phyloP scores from a whole-genome alignment of 2,888 invertebrate genomes.

The Thymelicus acteon region DNA sequence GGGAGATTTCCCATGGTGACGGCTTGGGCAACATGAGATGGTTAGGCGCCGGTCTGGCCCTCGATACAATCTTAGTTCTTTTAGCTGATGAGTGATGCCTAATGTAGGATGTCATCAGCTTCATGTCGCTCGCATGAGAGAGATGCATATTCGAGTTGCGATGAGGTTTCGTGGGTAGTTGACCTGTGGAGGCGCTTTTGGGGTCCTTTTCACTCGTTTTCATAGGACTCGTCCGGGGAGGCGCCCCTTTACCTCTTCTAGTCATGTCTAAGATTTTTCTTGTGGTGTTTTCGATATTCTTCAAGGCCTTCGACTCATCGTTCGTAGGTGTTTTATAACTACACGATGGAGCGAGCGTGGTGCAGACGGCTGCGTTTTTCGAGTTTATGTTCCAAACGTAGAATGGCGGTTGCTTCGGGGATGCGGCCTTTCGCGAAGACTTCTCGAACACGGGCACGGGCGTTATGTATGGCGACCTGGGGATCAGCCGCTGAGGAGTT shows the following conservation, averaged over 20 bases:
- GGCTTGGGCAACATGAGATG: neutral
- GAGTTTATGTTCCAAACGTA: slow-evolving; percentile 24
- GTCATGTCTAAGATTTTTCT: neutral
- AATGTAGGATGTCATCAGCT: neutral
- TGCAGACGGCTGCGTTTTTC: slow-evolving; percentile 6
- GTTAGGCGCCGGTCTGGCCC: neutral
- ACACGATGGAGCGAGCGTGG: neutral
- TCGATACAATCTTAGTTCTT: neutral
- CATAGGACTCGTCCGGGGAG: neutral
- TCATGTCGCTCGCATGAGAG: neutral
- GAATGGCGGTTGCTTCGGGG: slow-evolving; percentile 8
- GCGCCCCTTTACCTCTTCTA: neutral
- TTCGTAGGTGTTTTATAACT: neutral
- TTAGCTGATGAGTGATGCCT: neutral
- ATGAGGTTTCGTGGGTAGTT: neutral
- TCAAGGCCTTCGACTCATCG: neutral
- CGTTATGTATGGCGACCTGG: slow-evolving; percentile 24
- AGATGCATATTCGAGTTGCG: neutral
- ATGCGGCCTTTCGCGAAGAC: neutral
- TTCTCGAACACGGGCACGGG: slow-evolving; percentile 2
- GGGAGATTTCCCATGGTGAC: neutral
- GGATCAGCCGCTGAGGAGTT: slow-evolving; percentile 18
- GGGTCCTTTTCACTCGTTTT: neutral
- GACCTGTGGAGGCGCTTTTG: neutral
- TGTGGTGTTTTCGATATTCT: slow-evolving; percentile 1